phyloP scores from a whole-genome alignment of 2,113 vertebrate genomes.

The Chaenogobius annularis region DNA sequence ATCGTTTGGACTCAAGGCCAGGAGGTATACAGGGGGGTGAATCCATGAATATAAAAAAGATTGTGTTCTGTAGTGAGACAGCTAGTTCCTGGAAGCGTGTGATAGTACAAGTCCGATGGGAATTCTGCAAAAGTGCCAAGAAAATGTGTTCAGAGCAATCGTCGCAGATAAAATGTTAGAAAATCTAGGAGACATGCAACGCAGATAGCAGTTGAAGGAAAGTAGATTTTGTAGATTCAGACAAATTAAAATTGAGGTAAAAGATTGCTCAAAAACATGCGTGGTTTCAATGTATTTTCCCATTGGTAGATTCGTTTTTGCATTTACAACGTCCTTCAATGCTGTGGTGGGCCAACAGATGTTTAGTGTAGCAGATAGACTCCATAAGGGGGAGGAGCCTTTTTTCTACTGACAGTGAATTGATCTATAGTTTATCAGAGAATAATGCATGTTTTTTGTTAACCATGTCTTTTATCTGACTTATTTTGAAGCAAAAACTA shows the following conservation, averaged over 20 bases:
- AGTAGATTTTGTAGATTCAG: neutral
- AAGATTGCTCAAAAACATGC: neutral
- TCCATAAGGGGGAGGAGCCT: too few species aligned
- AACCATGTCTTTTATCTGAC: too few species aligned
- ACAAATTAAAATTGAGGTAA: neutral
- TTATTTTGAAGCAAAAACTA: too few species aligned
- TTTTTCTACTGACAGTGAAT: too few species aligned
- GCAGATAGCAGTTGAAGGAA: neutral
- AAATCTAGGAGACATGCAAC: neutral
- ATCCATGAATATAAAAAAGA: constrained; percentile 11
- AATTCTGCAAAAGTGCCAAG: neutral
- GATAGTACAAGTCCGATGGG: neutral
- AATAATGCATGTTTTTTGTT: too few species aligned
- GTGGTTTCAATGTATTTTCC: too few species aligned
- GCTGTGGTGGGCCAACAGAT: too few species aligned
- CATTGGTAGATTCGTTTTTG: too few species aligned
- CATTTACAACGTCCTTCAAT: too few species aligned
- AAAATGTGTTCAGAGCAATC: neutral
- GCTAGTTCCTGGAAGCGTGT: neutral
- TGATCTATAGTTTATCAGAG: too few species aligned
- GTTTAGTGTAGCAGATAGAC: too few species aligned
- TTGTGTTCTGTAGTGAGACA: neutral
- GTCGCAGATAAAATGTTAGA: neutral
- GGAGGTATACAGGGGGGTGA: neutral
- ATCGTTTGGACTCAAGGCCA: neutral